Evolutionary conservation across 2,888 invertebrate species (phyloP).

Genomic region (Leucozona laternaria): DNA sequence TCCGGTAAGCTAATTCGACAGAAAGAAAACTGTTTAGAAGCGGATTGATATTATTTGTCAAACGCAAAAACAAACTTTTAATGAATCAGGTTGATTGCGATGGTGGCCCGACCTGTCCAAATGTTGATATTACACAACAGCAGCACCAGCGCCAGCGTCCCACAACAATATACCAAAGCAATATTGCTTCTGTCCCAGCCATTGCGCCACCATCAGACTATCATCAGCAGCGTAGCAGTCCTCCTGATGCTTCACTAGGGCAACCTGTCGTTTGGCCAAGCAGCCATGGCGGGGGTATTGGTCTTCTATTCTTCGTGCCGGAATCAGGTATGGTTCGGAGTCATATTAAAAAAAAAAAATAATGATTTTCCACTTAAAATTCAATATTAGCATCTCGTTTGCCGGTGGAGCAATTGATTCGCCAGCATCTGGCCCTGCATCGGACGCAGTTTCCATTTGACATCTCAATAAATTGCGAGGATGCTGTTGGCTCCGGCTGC

Average conservation of each 20-base stretch:
- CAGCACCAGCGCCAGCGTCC: slow-evolving; percentile 26
- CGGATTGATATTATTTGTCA: slow-evolving; percentile 35
- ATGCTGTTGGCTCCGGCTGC: not conserved
- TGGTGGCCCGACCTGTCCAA: slow-evolving; percentile 14
- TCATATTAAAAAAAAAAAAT: slow-evolving; percentile 37
- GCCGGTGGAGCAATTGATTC: slow-evolving; percentile 65
- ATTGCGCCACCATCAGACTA: slow-evolving; percentile 1
- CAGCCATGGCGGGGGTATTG: slow-evolving; percentile 38
- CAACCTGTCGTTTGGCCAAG: slow-evolving; percentile 45
- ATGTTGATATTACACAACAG: slow-evolving; percentile 29
- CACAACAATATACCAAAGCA: slow-evolving; percentile 31
- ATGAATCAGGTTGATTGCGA: slow-evolving; percentile 51
- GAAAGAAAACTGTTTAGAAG: not conserved
- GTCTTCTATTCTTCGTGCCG: slow-evolving; percentile 60
- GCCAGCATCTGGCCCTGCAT: slow-evolving; percentile 57
- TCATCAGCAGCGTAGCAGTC: not conserved
- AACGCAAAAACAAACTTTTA: slow-evolving; percentile 37
- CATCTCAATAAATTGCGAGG: slow-evolving; percentile 60
- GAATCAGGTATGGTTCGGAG: slow-evolving; percentile 50
- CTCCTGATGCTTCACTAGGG: not conserved
- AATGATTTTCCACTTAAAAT: slow-evolving; percentile 51
- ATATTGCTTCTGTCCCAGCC: slow-evolving; percentile 23
- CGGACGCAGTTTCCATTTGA: slow-evolving; percentile 60
- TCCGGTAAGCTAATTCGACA: slow-evolving; percentile 42
- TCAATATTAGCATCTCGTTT: slow-evolving; percentile 72